phyloP scores from a whole-genome alignment of 2,888 invertebrate species.

The Nasonovia ribisnigri region DNA sequence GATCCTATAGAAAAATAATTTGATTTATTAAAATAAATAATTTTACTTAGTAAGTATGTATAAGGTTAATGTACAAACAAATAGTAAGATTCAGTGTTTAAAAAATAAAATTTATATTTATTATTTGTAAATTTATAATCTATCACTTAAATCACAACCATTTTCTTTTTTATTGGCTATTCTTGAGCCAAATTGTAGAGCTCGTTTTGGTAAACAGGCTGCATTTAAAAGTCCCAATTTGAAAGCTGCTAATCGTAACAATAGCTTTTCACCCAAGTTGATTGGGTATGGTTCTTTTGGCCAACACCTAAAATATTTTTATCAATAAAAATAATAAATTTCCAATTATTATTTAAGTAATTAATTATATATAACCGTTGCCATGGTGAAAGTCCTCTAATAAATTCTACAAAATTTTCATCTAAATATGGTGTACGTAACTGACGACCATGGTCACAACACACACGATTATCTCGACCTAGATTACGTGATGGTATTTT shows the following conservation, averaged over 20 bases:
- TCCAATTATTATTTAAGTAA: background rate
- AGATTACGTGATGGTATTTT: constrained; percentile 91
- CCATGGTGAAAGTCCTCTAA: constrained; percentile 77
- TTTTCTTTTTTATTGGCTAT: constrained; percentile 94
- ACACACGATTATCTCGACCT: constrained; percentile 93
- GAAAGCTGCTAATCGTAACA: constrained; percentile 82
- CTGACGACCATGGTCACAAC: constrained; percentile 89
- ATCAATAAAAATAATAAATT: constrained; percentile 36
- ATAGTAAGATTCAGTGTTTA: background rate
- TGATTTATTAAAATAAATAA: constrained; percentile 2
- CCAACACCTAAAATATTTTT: constrained; percentile 72
- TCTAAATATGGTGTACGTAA: constrained; percentile 80
- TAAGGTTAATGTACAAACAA: background rate
- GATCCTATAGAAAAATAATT: background rate
- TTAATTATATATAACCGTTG: constrained; percentile 74
- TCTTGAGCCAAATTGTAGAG: constrained; percentile 96
- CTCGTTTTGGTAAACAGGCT: constrained; percentile 86
- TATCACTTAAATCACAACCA: constrained; percentile 78
- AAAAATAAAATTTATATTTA: constrained; percentile 18
- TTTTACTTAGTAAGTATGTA: background rate
- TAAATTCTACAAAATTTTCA: constrained; percentile 76
- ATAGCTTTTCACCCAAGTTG: constrained; percentile 93
- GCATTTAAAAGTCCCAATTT: constrained; percentile 77
- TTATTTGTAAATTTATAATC: constrained; percentile 60
- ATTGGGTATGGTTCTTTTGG: constrained; percentile 71